These are phyloP conservation scores for Actinemys pallida DNA, from an alignment of 2,113 vertebrate genomes.

Conservation along the genomic window DNA sequence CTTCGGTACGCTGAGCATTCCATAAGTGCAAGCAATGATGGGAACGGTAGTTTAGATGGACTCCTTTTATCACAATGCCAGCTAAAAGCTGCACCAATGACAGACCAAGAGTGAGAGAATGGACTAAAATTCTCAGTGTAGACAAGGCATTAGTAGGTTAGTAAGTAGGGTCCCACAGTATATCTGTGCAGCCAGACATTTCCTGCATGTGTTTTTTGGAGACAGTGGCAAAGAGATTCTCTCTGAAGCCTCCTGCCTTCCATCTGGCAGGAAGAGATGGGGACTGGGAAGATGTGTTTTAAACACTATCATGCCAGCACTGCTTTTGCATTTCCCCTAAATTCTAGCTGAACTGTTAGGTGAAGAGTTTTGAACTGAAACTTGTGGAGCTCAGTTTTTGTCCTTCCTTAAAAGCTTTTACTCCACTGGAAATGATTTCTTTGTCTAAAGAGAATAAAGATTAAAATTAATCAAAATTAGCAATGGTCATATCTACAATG, in stretches of 20 bases:
- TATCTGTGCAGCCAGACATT: neutral
- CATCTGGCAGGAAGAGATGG: neutral
- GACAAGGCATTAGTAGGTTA: neutral
- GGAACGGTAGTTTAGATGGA: neutral
- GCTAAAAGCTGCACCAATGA: neutral
- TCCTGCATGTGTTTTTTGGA: neutral
- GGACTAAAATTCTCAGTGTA: neutral
- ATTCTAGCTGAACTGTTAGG: constrained; percentile 8
- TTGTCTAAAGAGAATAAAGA: constrained; percentile 27
- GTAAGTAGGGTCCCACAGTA: neutral
- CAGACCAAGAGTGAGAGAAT: neutral
- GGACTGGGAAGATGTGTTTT: neutral
- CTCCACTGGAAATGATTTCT: constrained; percentile 55
- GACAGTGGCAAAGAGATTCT: neutral
- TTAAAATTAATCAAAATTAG: constrained; percentile 19
- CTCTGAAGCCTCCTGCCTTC: neutral
- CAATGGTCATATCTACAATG: constrained; percentile 27
- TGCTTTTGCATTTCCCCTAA: constrained; percentile 2
- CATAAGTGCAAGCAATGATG: neutral
- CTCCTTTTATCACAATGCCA: neutral
- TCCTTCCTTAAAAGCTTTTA: constrained; percentile 15
- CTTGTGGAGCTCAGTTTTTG: neutral
- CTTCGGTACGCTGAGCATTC: neutral
- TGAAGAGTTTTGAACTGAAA: constrained; percentile 30
- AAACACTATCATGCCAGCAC: neutral